Evolutionary conservation across 2,113 vertebrate species (phyloP), one percentile per base, ranked within the genome.

Genomic region (Calidris pygmaea): DNA sequence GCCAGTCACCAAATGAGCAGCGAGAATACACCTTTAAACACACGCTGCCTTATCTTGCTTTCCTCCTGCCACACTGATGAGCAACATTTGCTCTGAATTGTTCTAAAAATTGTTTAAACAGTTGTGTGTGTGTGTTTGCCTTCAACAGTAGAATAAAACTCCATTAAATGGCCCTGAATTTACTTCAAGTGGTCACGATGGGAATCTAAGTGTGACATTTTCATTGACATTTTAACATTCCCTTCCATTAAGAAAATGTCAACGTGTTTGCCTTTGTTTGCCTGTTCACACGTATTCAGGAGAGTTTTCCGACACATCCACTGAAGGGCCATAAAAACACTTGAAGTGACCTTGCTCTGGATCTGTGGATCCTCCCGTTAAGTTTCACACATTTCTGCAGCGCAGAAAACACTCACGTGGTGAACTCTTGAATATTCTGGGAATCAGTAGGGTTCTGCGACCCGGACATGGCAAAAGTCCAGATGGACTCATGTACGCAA

Each of bases 221-320:
- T 47, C 90, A 96, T 21, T 75, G 90, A 77, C 95, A 78, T 94
- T 96, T 95, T 91, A 65, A 55, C 82, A 74, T 71, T 86, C n/a
- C 75, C 78, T 84, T 91, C 94, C 89, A 94, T 96, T 97, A 95
- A 90, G 59, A 77, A 87, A 95, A 93, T 73, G 84, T 94, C 96
- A 94, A 6, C 17, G 52, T 65, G 41, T 91, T 90, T 91, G 74
- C 63, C 77, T 95, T 83, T 78, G 82, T 93, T 78, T 94, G 85
- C 83, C 79, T 56, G 34, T 86, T 95, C 77, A 88, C 67, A 66
- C 1, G 0, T 41, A 48, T 84, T 43, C 60, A 87, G 34, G 65
- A 58, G 77, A 77, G 53, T 74, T 89, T 91, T 68, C 74, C 10
- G 14, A 77, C 34, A 85, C 0, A 0, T 75, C n/a, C 71, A 67